These are phyloP conservation scores for Ormia ochracea DNA, from an alignment of 2,888 invertebrate genomes.

Conservation along the genomic window DNA sequence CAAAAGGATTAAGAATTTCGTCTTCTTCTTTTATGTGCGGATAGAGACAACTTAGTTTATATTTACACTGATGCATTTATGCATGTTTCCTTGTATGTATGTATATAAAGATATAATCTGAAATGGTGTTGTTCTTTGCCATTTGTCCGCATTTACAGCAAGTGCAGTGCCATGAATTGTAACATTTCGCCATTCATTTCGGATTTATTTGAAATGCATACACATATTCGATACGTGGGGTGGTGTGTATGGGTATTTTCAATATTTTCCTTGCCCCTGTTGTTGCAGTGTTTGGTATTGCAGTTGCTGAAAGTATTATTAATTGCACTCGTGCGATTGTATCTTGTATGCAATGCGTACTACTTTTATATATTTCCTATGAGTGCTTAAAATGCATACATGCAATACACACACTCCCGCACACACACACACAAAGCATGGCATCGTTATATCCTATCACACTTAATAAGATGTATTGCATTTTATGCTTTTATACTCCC, in stretches of 20 bases:
- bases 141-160: not conserved
- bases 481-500: conserved; percentile 3
- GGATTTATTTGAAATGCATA: not conserved
- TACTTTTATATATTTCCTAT: not conserved
- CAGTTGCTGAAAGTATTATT: not conserved
- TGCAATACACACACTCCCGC: not conserved
- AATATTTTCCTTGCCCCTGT: no score
- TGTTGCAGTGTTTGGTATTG: not conserved
- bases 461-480: conserved; percentile 10
- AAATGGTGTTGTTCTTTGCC: not conserved
- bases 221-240: not conserved
- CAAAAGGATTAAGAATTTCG: no score
- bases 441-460: no score
- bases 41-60: no score
- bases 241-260: not conserved
- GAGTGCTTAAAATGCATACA: not conserved
- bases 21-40: no score
- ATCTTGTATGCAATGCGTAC: not conserved
- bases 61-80: no score
- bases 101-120: not conserved
- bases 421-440: not conserved
- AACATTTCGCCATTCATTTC: not conserved
- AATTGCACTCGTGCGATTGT: conserved; percentile 27
- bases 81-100: no score
- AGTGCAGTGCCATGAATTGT: not conserved